These are phyloP conservation scores for Coenobita brevimanus DNA, from an alignment of 1,140 invertebrate species.

Conservation along the genomic window DNA sequence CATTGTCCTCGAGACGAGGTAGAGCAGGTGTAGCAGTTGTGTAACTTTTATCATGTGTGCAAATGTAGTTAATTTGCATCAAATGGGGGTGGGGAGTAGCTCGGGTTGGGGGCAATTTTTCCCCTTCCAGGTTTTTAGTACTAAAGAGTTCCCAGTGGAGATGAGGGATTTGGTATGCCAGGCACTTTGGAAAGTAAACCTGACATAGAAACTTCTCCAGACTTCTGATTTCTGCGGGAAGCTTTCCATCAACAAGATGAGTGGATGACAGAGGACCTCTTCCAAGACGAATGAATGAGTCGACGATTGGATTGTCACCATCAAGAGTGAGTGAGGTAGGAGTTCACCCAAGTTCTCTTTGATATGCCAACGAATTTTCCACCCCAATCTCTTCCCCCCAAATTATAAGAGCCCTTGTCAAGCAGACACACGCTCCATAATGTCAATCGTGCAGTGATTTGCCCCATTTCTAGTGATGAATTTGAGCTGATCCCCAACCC, in stretches of 20 bases:
- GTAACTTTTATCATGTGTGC: constrained; percentile 18
- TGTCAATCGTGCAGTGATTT: constrained; percentile 7
- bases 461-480: constrained; percentile 6
- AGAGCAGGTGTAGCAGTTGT: constrained; percentile 17
- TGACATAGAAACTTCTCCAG: constrained; percentile 6
- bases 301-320: constrained; percentile 12
- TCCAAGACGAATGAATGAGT: constrained; percentile 17
- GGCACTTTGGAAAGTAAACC: too few species aligned
- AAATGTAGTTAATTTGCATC: constrained; percentile 21
- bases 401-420: neutral
- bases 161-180: constrained; percentile 14
- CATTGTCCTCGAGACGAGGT: neutral
- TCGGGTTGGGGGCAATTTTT: constrained; percentile 18
- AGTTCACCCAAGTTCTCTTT: constrained; percentile 5
- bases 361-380: constrained; percentile 12
- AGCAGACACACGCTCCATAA: constrained; percentile 7
- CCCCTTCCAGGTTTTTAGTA: neutral
- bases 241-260: constrained; percentile 16
- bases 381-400: neutral
- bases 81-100: neutral
- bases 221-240: constrained; percentile 15
- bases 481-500: constrained; percentile 7
- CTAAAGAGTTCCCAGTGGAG: neutral
- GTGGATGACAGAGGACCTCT: too few species aligned
- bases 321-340: constrained; percentile 1